phyloP scores from a whole-genome alignment of 2,797 vertebrate species.

The Neoniphon sammara region DNA sequence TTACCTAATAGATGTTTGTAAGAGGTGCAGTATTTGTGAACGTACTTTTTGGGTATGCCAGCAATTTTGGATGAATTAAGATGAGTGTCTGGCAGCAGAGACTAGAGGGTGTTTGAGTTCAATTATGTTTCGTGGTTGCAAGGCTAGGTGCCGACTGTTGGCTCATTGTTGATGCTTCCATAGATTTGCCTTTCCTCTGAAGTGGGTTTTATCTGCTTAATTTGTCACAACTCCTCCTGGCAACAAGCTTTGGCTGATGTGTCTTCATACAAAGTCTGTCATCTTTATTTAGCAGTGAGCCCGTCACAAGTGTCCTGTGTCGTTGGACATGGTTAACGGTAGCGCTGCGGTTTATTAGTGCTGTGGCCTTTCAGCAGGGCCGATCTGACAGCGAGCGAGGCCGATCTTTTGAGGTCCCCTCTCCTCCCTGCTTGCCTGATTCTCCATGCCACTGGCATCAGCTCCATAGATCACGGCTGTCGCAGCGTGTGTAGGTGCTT shows the following conservation, averaged over 20 bases:
- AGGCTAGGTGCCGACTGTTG: constrained; percentile 2
- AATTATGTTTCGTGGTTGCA: neutral
- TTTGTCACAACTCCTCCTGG: constrained; percentile 47
- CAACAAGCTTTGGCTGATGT: constrained; percentile 39
- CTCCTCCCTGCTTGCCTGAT: constrained; percentile 76
- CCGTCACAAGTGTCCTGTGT: constrained; percentile 51
- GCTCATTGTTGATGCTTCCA: constrained; percentile 28
- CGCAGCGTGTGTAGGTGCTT: constrained; percentile 85
- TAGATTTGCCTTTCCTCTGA: constrained; percentile 7
- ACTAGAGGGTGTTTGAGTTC: neutral
- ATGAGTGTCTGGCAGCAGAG: constrained; percentile 10
- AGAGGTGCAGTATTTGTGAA: constrained; percentile 6
- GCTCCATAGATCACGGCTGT: constrained; percentile 87
- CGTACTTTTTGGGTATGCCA: neutral
- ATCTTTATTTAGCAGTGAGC: constrained; percentile 64
- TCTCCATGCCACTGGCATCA: constrained; percentile 83
- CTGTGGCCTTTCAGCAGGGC: constrained; percentile 61
- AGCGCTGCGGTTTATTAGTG: constrained; percentile 52
- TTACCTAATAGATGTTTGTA: constrained; percentile 1
- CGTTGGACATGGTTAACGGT: constrained; percentile 60
- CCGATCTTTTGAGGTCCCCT: constrained; percentile 78
- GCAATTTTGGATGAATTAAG: constrained; percentile 6
- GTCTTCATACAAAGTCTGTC: constrained; percentile 65
- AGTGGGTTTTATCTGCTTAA: constrained; percentile 36
- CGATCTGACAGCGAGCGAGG: constrained; percentile 67